Percentiles rank a stretch among this genome's conserved stretches.
These are phyloP conservation scores for pig (Sus scrofa) DNA, from an alignment of 2,113 vertebrate species.

Conservation along the genomic window DNA sequence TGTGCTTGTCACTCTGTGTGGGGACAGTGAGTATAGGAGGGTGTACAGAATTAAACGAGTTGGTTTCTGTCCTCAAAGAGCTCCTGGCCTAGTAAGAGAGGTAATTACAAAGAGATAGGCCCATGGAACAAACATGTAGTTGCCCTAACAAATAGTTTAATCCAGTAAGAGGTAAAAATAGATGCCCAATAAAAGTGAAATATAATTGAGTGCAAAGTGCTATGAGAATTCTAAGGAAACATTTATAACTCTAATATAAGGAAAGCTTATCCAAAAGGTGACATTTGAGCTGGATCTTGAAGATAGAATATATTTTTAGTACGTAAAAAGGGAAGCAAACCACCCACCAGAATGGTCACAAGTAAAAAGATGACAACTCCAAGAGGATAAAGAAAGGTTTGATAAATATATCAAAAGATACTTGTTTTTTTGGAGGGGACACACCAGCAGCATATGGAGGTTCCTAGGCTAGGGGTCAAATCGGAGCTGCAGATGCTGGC, in stretches of 20 bases:
- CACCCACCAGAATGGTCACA: neutral
- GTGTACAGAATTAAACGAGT: constrained; percentile 5
- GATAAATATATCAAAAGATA: constrained; percentile 44
- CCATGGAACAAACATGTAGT: neutral
- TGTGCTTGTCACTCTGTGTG: constrained; percentile 3
- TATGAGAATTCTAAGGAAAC: neutral
- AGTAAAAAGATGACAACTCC: constrained; percentile 23
- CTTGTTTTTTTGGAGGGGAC: neutral
- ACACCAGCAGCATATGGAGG: too few species aligned
- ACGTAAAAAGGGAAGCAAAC: constrained; percentile 1
- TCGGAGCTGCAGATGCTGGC: too few species aligned
- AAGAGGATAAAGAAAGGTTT: constrained; percentile 45
- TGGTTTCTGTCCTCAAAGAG: constrained; percentile 8
- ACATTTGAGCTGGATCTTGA: neutral
- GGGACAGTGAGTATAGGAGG: neutral
- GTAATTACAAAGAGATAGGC: neutral
- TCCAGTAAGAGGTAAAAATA: constrained; percentile 7
- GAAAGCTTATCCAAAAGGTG: neutral
- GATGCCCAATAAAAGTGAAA: neutral
- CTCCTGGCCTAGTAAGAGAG: neutral
- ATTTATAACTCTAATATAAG: neutral
- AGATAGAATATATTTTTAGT: constrained; percentile 36
- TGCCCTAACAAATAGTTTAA: constrained; percentile 52
- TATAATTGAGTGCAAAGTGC: neutral
- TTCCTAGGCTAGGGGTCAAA: too few species aligned